Base-by-base conservation (phyloP, 37 sponge, comb jelly and placozoan genomes). In the Diacarnus erythraeanus region DNA sequence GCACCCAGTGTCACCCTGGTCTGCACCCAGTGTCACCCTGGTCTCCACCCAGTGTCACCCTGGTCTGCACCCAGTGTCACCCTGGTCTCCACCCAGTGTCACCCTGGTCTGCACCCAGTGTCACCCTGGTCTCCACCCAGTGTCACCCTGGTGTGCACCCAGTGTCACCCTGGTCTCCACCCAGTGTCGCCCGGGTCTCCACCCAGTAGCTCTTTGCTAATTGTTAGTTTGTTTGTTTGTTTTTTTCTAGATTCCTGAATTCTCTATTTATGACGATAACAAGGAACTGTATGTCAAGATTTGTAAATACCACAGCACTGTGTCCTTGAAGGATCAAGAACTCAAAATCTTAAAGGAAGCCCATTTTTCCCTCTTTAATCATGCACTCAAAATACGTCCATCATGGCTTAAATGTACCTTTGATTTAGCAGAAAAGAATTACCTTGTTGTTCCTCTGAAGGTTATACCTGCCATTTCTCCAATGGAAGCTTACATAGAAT, bases 381-480 rank as follows among this genome's bases (percentile, higher is more conserved):
- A 74, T 27, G 51, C 87, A 18, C 92, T 92, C 56, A 30, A 38
- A 26, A 72, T 90, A 0, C 0, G 78, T 31, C 23, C 65, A 5
- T 41, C 69, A 38, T 57, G 59, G 22, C 74, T 83, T 25, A 68
- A 83, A 29, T 41, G 77, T 31, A 0, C 27, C 43, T 75, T 73
- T 30, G 67, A 68, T 0, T 30, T 63, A 1, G 67, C 78, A 2
- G 70, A 26, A 1, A 81, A 66, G 34, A 76, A 84, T 38, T 87
- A 87, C 78, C 72, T 92, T 1, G 38, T 87, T 42, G 85, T 92
- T 63, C 92, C 92, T 8, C 38, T 92, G 0, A 20, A 34, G 0
- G 25, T 83, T 2, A 33, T 71, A 8, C 77, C 59, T 0, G 31
- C 3, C 0, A 23, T 66, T 26, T 3, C 30, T 30, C 71, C 84